Conservation (phyloP, 2,888 invertebrate genomes). For the Allolobophora icterica region DNA sequence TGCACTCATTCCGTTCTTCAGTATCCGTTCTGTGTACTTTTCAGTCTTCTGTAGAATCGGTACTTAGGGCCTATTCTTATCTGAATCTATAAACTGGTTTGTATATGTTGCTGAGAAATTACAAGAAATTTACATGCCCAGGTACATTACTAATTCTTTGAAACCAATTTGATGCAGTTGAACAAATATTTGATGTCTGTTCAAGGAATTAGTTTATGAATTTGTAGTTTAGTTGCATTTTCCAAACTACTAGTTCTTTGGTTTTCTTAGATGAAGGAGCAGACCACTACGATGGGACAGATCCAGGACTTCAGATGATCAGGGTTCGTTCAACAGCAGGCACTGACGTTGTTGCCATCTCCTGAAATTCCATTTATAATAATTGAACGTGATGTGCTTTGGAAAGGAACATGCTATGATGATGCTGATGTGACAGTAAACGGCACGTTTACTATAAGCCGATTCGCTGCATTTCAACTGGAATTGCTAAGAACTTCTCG, state of each 20-base stretch:
- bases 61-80: no score
- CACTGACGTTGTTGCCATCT: background rate
- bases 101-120: no score
- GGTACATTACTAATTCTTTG: no score
- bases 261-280: slow-evolving; percentile 18
- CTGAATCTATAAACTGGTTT: no score
- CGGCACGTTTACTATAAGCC: background rate
- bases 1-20: no score
- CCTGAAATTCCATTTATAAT: slow-evolving; percentile 8
- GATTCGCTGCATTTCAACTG: background rate
- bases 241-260: background rate
- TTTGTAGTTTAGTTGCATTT: background rate
- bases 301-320: slow-evolving; percentile 25
- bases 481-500: background rate
- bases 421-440: background rate
- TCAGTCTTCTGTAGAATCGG: no score
- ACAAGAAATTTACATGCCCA: no score
- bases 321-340: background rate
- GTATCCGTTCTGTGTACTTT: no score
- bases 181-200: background rate
- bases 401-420: no score
- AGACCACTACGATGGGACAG: background rate
- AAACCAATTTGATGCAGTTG: background rate
- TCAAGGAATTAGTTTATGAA: background rate
- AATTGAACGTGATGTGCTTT: background rate